Evolutionary conservation across 2,888 invertebrate species (phyloP).

Genomic region (Drosophila infuscata): DNA sequence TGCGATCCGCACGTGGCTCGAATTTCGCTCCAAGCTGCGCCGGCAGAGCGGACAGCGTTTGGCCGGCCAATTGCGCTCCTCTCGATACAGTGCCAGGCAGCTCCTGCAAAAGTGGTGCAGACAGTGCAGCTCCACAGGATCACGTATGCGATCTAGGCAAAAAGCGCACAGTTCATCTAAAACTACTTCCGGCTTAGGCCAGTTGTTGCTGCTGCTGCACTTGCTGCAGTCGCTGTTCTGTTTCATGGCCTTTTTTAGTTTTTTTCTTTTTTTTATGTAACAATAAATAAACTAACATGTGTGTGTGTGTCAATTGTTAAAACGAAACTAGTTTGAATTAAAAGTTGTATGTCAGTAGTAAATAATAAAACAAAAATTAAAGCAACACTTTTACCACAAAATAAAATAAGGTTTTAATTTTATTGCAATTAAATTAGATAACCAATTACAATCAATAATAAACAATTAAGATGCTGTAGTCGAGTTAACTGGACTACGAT

Average conservation of each 20-base stretch:
- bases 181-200: neutral
- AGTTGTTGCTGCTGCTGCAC: neutral
- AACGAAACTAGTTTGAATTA: conserved; percentile 1
- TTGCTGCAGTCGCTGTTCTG: conserved; percentile 7
- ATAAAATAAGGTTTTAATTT: neutral
- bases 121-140: conserved; percentile 57
- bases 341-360: neutral
- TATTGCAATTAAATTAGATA: neutral
- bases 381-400: neutral
- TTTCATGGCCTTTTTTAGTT: neutral
- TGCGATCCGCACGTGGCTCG: neutral
- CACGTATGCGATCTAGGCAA: conserved; percentile 45
- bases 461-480: no score
- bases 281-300: conserved; percentile 3
- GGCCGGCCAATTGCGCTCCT: conserved; percentile 58
- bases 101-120: conserved; percentile 54
- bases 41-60: conserved; percentile 62
- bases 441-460: neutral
- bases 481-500: no score
- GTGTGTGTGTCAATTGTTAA: conserved; percentile 10
- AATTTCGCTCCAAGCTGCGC: conserved; percentile 13
- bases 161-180: conserved; percentile 50
- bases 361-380: neutral
- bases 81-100: conserved; percentile 45
- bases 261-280: neutral